A percentile compares a stretch with the other conserved stretches of the same genome.
phyloP scores from a whole-genome alignment of 2,888 invertebrate species.

The Amblyjoppa fuscipennis region DNA sequence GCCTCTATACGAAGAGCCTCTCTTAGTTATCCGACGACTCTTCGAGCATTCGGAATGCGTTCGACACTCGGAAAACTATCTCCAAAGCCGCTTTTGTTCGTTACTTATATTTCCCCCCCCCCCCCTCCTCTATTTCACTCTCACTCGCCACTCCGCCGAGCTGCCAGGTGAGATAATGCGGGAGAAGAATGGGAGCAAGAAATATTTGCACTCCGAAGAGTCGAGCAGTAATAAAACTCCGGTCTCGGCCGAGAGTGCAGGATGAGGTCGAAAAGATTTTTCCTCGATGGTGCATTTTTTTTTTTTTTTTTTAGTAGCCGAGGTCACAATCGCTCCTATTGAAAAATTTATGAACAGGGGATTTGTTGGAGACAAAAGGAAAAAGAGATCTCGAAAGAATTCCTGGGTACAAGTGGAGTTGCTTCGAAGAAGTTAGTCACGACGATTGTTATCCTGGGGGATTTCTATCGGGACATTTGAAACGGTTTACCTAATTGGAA shows the following conservation, averaged over 20 bases:
- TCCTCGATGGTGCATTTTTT: not conserved
- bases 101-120: not conserved
- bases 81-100: not conserved
- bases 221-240: not conserved
- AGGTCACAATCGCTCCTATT: too few species aligned
- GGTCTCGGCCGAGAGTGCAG: not conserved
- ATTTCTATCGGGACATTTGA: too few species aligned
- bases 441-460: too few species aligned
- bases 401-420: too few species aligned
- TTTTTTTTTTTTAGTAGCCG: too few species aligned
- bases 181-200: not conserved
- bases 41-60: not conserved
- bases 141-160: too few species aligned
- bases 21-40: conserved; percentile 27
- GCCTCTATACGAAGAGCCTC: not conserved
- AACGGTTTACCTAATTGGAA: too few species aligned
- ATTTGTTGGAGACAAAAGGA: too few species aligned
- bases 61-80: conserved; percentile 14
- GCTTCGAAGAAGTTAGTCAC: too few species aligned
- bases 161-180: not conserved
- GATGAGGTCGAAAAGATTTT: not conserved
- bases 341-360: too few species aligned
- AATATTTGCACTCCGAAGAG: not conserved
- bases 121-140: not conserved
- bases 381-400: too few species aligned